Base-by-base conservation (phyloP, 2,888 invertebrate genomes). In the Parnassius apollo region DNA sequence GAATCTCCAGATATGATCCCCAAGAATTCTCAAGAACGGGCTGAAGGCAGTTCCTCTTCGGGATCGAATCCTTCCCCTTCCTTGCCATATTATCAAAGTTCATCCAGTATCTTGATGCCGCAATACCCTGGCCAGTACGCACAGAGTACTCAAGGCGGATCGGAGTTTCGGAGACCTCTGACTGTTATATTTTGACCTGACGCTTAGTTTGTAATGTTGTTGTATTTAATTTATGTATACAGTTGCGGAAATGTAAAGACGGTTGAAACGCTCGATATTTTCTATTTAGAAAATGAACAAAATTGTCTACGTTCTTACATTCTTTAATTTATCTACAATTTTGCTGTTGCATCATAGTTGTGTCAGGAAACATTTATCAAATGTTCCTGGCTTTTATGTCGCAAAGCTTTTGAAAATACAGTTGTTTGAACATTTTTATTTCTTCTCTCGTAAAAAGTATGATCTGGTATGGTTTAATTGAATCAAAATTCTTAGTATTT, bases 131-230 rank as follows among this genome's bases (percentile, higher is more conserved):
- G 92, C 0, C 92, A 93, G 71, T 94, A 94, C 65, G 89, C 93
- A 0, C 91, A 93, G 59, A 78, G 91, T 3, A 80, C 93, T 1
- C 93, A 94, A 77, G 90, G 92, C 7, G 94, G 94, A 44, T 91
- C 94, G 53, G 96, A 96, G 81, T 95, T 95, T 81, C 89, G 96
- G 73, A 92, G 96, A 79, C 96, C 96, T 1, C 85, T 96, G 18
- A 95, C 96, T 57, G 96, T 96, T 74, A 95, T 96, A 93, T 96
- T 96, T 93, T 96, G 96, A 96, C 95, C 95, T 93, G 95, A 95
- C 77, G 78, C 74, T 49, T 88, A 84, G 73, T 64, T 11, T 46
- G 13, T 42, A 11, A 18, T 12, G 9, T 57, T 49, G 57, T 50
- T 58, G 44, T 58, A 50, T 50, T 42, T 56, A 13, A 46, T 7